Evolutionary conservation across 2,113 vertebrate species (phyloP).

Genomic region (Pitta sordida): DNA sequence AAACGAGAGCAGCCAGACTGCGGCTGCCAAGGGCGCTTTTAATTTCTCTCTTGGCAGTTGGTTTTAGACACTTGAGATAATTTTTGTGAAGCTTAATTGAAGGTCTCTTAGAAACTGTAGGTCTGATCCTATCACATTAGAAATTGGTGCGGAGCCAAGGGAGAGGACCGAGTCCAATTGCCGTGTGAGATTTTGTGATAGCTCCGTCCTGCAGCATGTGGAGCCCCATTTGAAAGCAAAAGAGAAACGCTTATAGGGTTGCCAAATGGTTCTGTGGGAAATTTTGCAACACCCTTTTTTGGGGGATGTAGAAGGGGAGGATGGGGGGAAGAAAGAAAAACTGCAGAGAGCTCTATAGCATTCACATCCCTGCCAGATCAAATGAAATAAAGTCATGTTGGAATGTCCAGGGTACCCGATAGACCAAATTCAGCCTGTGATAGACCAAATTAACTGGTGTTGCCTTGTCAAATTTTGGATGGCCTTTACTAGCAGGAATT

Average conservation of each 20-base stretch:
- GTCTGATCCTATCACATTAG: conserved; percentile 37
- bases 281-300: not conserved
- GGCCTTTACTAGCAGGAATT: not conserved
- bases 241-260: not conserved
- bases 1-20: conserved; percentile 11
- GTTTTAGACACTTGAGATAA: conserved; percentile 56
- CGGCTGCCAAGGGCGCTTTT: conserved; percentile 43
- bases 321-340: not conserved
- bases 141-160: conserved; percentile 32
- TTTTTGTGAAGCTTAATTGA: conserved; percentile 58
- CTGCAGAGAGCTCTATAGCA: not conserved
- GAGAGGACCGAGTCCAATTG: conserved; percentile 3
- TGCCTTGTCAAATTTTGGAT: not conserved
- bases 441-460: not conserved
- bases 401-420: not conserved
- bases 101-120: conserved; percentile 45
- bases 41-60: conserved; percentile 50
- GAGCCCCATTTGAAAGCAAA: conserved; percentile 25
- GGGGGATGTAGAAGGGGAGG: not conserved
- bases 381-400: not conserved
- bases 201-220: not conserved
- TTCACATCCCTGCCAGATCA: not conserved
- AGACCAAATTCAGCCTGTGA: not conserved
- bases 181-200: conserved; percentile 45
- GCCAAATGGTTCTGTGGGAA: conserved; percentile 34